Conservation (phyloP, 1,140 invertebrate genomes). For the Dinothrombium tinctorium region DNA sequence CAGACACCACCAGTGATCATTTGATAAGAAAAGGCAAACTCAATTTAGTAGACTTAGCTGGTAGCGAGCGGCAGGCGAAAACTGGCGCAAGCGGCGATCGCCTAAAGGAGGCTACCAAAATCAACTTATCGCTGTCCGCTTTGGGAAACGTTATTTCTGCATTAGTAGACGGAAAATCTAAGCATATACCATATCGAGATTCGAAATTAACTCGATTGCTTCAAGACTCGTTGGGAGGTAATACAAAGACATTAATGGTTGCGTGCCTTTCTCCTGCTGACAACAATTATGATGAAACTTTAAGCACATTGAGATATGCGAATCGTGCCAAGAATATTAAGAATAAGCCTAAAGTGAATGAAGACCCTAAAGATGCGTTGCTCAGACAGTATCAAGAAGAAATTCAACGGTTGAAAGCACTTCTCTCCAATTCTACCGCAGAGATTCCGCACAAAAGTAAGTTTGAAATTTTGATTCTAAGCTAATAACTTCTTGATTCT, state of each 20-base stretch:
- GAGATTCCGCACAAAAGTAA: neutral
- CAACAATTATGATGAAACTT: conserved; percentile 68
- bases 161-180: conserved; percentile 62
- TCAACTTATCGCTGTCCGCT: conserved; percentile 77
- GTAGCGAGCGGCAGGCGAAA: conserved; percentile 60
- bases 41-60: conserved; percentile 71
- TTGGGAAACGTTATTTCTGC: conserved; percentile 85
- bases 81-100: conserved; percentile 62
- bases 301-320: conserved; percentile 59
- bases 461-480: neutral
- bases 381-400: conserved; percentile 67
- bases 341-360: conserved; percentile 75
- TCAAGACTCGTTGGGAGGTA: conserved; percentile 78
- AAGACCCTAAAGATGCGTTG: conserved; percentile 77
- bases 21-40: conserved; percentile 36
- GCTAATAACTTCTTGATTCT: conserved; percentile 22
- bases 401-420: conserved; percentile 41
- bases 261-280: conserved; percentile 71
- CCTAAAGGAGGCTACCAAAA: conserved; percentile 78
- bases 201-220: conserved; percentile 73
- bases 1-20: conserved; percentile 21
- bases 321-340: conserved; percentile 79
- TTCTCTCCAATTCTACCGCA: conserved; percentile 19
- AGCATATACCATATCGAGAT: conserved; percentile 69
- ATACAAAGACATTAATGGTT: conserved; percentile 82